A percentile compares a stretch with the other conserved stretches of the same genome.
phyloP scores from a whole-genome alignment of 2,797 vertebrate genomes.

The Bovichtus diacanthus region DNA sequence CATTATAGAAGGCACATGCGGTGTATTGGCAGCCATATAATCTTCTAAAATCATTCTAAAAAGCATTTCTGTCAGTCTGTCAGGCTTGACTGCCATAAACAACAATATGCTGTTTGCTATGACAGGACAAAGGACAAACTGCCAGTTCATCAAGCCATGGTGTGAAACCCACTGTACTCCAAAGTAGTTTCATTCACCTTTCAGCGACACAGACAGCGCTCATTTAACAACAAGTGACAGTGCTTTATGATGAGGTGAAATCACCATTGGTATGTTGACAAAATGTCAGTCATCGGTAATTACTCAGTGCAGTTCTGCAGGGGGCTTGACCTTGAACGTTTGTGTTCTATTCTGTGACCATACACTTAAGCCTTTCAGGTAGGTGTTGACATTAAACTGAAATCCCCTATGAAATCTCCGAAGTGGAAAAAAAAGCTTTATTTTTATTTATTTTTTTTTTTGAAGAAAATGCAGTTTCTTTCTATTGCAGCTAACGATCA shows the following conservation, averaged over 20 bases:
- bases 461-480: background rate
- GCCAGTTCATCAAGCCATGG: background rate
- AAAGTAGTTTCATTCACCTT: conserved; percentile 1
- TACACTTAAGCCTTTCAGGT: background rate
- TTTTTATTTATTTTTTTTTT: no score
- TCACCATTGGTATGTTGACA: background rate
- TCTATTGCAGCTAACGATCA: background rate
- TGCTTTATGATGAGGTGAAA: conserved; percentile 6
- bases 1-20: background rate
- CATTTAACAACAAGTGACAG: background rate
- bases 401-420: background rate
- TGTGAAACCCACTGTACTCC: background rate
- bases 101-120: background rate
- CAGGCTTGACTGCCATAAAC: background rate
- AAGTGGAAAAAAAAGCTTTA: background rate
- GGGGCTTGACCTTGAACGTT: conserved; percentile 11
- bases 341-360: conserved; percentile 3
- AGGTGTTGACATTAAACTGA: background rate
- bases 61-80: background rate
- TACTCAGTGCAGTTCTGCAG: background rate
- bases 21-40: background rate
- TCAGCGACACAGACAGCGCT: conserved; percentile 30
- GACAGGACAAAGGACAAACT: background rate
- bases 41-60: background rate
- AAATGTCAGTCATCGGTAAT: conserved; percentile 15